phyloP scores from a whole-genome alignment of 2,888 invertebrate genomes.

The Amphipyra berbera region DNA sequence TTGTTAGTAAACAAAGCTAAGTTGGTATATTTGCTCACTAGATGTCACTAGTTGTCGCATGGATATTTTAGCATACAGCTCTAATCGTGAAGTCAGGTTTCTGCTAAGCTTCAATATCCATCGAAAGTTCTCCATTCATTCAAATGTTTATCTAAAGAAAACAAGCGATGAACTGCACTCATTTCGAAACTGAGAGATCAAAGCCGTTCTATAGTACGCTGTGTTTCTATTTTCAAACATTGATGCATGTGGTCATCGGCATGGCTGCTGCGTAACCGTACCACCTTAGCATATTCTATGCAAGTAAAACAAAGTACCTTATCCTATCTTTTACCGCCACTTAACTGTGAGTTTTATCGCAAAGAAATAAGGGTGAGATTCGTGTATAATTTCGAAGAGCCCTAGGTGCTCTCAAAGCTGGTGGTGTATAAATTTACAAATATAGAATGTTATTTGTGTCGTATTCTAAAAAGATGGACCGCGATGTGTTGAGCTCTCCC shows the following conservation, averaged over 20 bases:
- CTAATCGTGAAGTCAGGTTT: slow-evolving; percentile 44
- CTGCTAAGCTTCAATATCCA: slow-evolving; percentile 63
- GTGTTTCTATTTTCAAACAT: slow-evolving; percentile 89
- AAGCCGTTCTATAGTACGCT: slow-evolving; percentile 75
- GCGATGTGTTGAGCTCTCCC: slow-evolving; percentile 90
- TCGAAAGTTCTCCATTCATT: slow-evolving; percentile 58
- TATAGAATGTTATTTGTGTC: slow-evolving; percentile 90
- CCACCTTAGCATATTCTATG: slow-evolving; percentile 83
- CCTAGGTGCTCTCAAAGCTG: slow-evolving; percentile 80
- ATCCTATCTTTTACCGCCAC: slow-evolving; percentile 47
- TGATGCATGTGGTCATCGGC: slow-evolving; percentile 90
- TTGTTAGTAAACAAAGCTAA: slow-evolving; percentile 84
- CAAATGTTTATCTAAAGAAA: slow-evolving; percentile 59
- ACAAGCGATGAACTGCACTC: slow-evolving; percentile 70
- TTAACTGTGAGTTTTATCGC: slow-evolving; percentile 65
- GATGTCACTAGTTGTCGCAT: slow-evolving; percentile 74
- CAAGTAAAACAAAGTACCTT: slow-evolving; percentile 74
- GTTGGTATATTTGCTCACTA: slow-evolving; percentile 68
- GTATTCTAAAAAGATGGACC: slow-evolving; percentile 90
- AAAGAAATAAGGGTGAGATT: slow-evolving; percentile 69
- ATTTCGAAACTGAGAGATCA: slow-evolving; percentile 70
- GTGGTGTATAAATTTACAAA: slow-evolving; percentile 88
- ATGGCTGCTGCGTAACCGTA: slow-evolving; percentile 87
- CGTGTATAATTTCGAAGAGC: slow-evolving; percentile 58
- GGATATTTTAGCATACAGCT: slow-evolving; percentile 60